phyloP scores from a whole-genome alignment of 2,113 vertebrate species.

The Propithecus coquereli region DNA sequence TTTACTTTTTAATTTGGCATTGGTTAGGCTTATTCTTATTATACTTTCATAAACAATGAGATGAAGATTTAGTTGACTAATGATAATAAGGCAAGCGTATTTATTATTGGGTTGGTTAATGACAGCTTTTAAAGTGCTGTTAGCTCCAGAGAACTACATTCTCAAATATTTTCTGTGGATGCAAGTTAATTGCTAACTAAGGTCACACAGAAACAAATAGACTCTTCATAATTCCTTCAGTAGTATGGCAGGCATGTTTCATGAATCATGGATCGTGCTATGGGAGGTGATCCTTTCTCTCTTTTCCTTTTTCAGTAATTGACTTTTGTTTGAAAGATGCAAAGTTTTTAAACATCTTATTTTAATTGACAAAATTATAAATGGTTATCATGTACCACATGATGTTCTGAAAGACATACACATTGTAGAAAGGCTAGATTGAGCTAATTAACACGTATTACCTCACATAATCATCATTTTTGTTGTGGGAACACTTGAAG shows the following conservation, averaged over 20 bases:
- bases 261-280: not conserved
- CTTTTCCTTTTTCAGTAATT: not conserved
- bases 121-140: not conserved
- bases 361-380: not conserved
- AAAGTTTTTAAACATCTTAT: not conserved
- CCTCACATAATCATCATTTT: not conserved
- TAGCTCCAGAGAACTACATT: not conserved
- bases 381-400: not conserved
- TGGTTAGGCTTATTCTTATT: not conserved
- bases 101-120: not conserved
- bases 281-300: not conserved
- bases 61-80: not conserved
- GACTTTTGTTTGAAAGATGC: not conserved
- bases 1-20: not conserved
- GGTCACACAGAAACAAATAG: not conserved
- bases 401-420: not conserved
- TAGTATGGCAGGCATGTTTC: not conserved
- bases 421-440: not conserved
- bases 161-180: not conserved
- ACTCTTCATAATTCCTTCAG: not conserved
- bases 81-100: not conserved
- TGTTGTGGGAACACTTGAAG: not conserved
- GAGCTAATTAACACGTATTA: not conserved
- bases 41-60: not conserved
- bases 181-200: not conserved